These are phyloP conservation scores for Leucoptera coffeella DNA, from an alignment of 2,888 invertebrate genomes.

Conservation along the genomic window DNA sequence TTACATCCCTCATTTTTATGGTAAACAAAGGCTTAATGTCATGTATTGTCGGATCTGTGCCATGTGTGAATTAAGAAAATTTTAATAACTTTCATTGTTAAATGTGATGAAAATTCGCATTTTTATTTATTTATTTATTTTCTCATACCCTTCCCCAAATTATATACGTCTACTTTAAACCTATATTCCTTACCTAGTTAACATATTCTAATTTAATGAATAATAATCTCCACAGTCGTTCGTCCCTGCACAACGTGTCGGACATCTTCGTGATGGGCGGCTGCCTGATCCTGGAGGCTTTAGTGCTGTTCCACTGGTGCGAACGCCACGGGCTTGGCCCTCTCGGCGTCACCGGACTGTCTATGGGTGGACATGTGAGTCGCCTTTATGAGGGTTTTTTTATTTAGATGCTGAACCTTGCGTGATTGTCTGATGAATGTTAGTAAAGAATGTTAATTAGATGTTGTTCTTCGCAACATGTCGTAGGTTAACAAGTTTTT, in stretches of 20 bases:
- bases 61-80: not conserved
- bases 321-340: constrained; percentile 88
- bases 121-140: too few species aligned
- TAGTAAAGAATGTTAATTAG: too few species aligned
- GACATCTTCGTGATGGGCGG: constrained; percentile 99
- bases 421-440: not conserved
- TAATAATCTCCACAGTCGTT: too few species aligned
- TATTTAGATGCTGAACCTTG: not conserved
- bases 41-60: too few species aligned
- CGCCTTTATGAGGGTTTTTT: too few species aligned
- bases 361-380: constrained; percentile 97
- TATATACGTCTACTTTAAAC: not conserved
- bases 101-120: too few species aligned
- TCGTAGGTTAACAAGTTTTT: too few species aligned
- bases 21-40: too few species aligned
- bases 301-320: constrained; percentile 92
- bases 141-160: not conserved
- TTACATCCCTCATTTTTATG: too few species aligned
- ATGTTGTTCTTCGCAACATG: too few species aligned
- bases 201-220: too few species aligned
- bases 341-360: constrained; percentile 88
- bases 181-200: too few species aligned
- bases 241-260: constrained; percentile 88
- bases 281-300: constrained; percentile 86
- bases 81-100: not conserved